These are phyloP conservation scores for Aphidius gifuensis DNA, from an alignment of 1,140 invertebrate genomes.

Conservation along the genomic window DNA sequence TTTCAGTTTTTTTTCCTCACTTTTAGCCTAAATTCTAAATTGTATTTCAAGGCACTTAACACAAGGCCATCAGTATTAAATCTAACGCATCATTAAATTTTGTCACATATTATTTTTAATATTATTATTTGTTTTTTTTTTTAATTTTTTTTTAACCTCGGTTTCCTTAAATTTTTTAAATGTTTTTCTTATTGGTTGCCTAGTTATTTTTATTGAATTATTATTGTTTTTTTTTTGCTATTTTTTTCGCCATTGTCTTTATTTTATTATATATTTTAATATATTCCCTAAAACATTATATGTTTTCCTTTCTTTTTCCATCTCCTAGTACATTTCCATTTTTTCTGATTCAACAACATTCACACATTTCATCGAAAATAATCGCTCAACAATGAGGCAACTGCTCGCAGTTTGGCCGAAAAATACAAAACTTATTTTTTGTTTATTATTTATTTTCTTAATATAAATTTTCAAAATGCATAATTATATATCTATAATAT, in stretches of 20 bases:
- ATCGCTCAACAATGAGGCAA: conserved; percentile 23
- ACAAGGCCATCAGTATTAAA: conserved; percentile 52
- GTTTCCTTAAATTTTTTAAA: no score
- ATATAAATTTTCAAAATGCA: conserved; percentile 13
- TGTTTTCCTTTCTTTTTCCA: not conserved
- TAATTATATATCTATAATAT: not conserved
- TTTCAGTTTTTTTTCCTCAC: conserved; percentile 21
- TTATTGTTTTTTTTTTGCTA: no score
- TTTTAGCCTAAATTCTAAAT: conserved; percentile 53
- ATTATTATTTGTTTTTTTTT: conserved; percentile 12
- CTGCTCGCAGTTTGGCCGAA: conserved; percentile 24
- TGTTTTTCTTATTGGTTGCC: no score
- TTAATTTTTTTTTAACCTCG: conserved; percentile 8
- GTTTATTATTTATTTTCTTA: conserved; percentile 17
- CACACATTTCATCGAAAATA: conserved; percentile 15
- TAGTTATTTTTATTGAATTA: no score
- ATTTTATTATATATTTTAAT: conserved; percentile 1
- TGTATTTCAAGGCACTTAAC: conserved; percentile 57
- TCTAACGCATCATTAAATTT: conserved; percentile 30
- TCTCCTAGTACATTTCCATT: not conserved
- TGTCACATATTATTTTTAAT: conserved; percentile 14
- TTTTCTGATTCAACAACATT: not conserved
- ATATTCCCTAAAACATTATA: conserved; percentile 1
- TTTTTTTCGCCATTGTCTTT: no score
- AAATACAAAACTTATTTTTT: conserved; percentile 20